These are phyloP conservation scores for Mactra quadrangularis DNA, from an alignment of 1,140 invertebrate genomes.

Conservation along the genomic window DNA sequence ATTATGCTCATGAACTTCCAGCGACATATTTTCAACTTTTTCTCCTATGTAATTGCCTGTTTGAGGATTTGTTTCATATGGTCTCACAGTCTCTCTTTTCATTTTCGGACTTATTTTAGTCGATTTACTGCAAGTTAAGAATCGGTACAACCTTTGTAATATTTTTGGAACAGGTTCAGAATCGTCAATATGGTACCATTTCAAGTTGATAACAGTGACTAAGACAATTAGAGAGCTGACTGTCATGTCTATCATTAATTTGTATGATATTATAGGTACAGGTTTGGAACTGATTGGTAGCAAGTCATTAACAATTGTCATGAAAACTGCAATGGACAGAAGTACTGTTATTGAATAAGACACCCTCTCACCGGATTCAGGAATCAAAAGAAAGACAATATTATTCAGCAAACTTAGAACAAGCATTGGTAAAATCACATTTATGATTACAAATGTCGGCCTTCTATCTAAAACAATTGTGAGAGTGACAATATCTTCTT, in stretches of 20 bases:
- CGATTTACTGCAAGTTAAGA: not conserved
- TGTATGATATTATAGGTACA: constrained; percentile 78
- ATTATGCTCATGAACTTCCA: not conserved
- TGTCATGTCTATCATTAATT: constrained; percentile 44
- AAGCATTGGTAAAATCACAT: constrained; percentile 86
- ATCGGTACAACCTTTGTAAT: not conserved
- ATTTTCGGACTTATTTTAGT: not conserved
- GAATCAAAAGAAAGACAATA: constrained; percentile 86
- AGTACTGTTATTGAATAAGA: constrained; percentile 86
- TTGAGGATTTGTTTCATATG: too few species aligned
- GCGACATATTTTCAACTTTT: not conserved
- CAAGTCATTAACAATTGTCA: constrained; percentile 86
- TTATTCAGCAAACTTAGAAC: constrained; percentile 86
- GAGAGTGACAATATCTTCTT: too few species aligned
- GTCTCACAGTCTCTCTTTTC: too few species aligned
- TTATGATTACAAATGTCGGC: constrained; percentile 84
- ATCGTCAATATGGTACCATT: constrained; percentile 15
- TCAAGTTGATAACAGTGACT: constrained; percentile 29
- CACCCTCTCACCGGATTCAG: constrained; percentile 86
- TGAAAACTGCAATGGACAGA: constrained; percentile 86
- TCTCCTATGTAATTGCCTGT: too few species aligned
- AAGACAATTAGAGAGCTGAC: constrained; percentile 49
- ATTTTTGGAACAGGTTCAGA: not conserved
- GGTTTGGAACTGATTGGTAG: constrained; percentile 86
- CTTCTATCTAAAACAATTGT: constrained; percentile 59